These are phyloP conservation scores for Thymelicus acteon DNA, from an alignment of 2,888 invertebrate genomes.

Conservation along the genomic window DNA sequence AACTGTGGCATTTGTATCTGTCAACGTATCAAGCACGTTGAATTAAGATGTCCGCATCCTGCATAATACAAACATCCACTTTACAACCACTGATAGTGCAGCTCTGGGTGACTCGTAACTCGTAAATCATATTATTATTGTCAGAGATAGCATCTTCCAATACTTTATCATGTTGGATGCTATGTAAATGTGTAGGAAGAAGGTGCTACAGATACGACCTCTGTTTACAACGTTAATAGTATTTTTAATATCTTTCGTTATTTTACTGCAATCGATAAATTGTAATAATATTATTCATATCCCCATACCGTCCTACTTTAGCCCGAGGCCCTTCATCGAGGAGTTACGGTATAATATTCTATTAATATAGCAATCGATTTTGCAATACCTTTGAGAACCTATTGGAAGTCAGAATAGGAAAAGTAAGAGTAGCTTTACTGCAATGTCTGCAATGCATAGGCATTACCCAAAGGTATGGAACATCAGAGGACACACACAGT, in stretches of 20 bases:
- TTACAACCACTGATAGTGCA: slow-evolving; percentile 57
- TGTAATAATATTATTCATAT: not conserved
- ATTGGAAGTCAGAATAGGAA: too few species aligned
- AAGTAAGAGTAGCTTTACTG: too few species aligned
- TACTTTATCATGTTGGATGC: slow-evolving; percentile 8
- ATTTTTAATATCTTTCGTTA: not conserved
- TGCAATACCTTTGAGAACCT: too few species aligned
- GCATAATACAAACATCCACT: slow-evolving; percentile 62
- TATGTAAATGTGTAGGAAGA: not conserved
- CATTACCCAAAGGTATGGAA: too few species aligned
- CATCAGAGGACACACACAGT: too few species aligned
- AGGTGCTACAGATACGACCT: not conserved
- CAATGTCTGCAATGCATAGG: too few species aligned
- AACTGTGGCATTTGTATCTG: slow-evolving; percentile 27
- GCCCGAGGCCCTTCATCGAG: too few species aligned
- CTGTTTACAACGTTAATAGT: slow-evolving; percentile 1
- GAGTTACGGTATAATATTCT: too few species aligned
- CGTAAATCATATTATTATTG: slow-evolving; percentile 60
- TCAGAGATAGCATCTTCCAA: slow-evolving; percentile 31
- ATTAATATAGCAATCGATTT: too few species aligned
- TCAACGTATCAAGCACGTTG: slow-evolving; percentile 45
- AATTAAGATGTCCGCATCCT: slow-evolving; percentile 73
- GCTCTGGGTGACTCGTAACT: slow-evolving; percentile 50
- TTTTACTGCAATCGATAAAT: not conserved
- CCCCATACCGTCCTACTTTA: too few species aligned